phyloP scores from a whole-genome alignment of 2,113 vertebrate genomes.

The Petaurus breviceps region DNA sequence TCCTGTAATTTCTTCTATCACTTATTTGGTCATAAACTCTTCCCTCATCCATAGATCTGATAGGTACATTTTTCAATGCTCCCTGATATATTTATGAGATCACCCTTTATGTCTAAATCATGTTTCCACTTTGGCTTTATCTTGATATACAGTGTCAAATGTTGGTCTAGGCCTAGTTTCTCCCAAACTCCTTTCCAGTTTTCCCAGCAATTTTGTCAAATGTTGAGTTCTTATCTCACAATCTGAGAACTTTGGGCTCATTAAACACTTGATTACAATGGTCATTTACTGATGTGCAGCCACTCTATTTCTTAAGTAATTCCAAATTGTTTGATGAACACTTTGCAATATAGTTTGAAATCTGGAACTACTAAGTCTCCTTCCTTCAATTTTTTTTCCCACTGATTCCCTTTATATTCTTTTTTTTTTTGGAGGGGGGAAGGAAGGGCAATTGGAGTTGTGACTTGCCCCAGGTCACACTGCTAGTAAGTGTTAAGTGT shows the following conservation, averaged over 20 bases:
- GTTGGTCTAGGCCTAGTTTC: background rate
- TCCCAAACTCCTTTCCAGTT: background rate
- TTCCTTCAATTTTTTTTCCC: background rate
- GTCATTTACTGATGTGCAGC: background rate
- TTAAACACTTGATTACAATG: background rate
- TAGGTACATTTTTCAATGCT: too few relatives aligned
- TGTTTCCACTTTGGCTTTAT: too few relatives aligned
- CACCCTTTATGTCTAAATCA: too few relatives aligned
- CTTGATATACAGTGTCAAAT: background rate
- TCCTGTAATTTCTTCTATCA: too few relatives aligned
- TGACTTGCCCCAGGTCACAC: too few relatives aligned
- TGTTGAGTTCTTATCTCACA: background rate
- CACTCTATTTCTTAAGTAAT: background rate
- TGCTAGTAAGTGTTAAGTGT: too few relatives aligned
- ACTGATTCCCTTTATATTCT: background rate
- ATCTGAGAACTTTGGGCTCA: background rate
- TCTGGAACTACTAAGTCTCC: background rate
- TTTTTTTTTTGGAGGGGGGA: too few relatives aligned
- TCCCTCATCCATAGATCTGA: too few relatives aligned
- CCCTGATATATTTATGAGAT: too few relatives aligned
- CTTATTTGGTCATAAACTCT: too few relatives aligned
- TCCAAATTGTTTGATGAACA: background rate
- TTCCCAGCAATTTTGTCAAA: background rate
- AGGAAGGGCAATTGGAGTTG: too few relatives aligned
- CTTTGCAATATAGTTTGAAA: background rate